Evolutionary conservation across 2,797 vertebrate species (phyloP), one percentile per base, ranked within the genome.

Genomic region (Poeciliopsis turneri): DNA sequence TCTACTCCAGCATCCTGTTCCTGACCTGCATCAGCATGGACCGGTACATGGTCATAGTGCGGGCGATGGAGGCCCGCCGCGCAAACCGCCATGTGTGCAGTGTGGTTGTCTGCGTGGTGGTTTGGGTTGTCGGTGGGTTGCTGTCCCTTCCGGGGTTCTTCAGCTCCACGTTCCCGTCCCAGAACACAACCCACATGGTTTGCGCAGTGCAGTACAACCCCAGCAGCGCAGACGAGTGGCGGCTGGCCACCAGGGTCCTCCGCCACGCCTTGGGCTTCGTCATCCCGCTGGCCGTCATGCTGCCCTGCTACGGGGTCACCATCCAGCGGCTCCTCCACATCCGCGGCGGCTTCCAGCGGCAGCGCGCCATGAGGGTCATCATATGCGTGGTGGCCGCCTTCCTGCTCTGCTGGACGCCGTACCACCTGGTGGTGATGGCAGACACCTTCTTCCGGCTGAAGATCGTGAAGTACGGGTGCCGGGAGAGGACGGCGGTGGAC

Each of bases 1-100:
- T 96, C 90, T 95, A 95, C 90, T 86, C 94, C 0, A 95, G 95
- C 82, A 94, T 96, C 20, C 93, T 96, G 76, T 94, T 96, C 84
- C 88, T 96, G 70, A 92, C 90, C 0, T 94, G 93, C 89, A 96
- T 96, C 83, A 96, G 95, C 16, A 61, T 95, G 71, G 95, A 96
- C 79, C 93, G 95, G 1, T 96, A 95, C 89, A 89, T 90, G 79
- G 93, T 94, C 75, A 95, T 96, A 0, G 94, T 96, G 49, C 82
- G 87, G 8, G 92, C 94, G 0, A 82, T 90, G 84, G 84, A 93
- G 78, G 30, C 88, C 0, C 90, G 91, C 18, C 74, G 5, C 41
- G 71, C 80, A 0, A 85, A 90, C 80, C 80, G 89, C 0, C 86
- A 75, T 57, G 0, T 39, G 11, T 1, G 81, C 77, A 93, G 93